A percentile compares a stretch with the other conserved stretches of the same genome.
phyloP scores from a whole-genome alignment of 1,140 invertebrate genomes.

The Meloidogyne hapla region DNA sequence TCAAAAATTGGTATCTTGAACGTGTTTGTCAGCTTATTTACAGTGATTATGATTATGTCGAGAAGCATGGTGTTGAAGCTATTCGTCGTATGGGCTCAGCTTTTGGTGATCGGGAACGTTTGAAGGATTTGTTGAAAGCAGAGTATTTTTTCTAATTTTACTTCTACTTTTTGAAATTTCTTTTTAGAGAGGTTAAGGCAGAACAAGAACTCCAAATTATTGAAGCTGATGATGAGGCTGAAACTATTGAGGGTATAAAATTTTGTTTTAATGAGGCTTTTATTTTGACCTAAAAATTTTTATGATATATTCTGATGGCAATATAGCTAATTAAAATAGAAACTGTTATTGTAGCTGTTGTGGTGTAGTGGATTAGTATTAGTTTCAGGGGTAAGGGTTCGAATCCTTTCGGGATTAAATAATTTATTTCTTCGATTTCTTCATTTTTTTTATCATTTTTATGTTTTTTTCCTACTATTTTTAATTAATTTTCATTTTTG shows the following conservation, averaged over 20 bases:
- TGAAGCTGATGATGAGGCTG: not conserved
- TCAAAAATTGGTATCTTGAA: constrained; percentile 26
- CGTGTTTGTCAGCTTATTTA: constrained; percentile 16
- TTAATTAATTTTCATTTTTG: no score
- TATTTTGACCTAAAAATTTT: no score
- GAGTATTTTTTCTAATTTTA: not conserved
- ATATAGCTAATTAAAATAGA: no score
- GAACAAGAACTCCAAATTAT: constrained; percentile 2
- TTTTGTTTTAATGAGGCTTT: no score
- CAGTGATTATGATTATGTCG: constrained; percentile 22
- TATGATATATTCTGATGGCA: no score
- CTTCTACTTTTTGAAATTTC: not conserved
- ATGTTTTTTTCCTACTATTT: no score
- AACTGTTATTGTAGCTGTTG: no score
- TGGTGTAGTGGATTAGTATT: no score
- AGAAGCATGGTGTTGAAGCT: constrained; percentile 5
- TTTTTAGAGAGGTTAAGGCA: constrained; percentile 10
- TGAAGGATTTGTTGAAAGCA: constrained; percentile 9
- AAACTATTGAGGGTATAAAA: not conserved
- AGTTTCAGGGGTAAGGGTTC: no score
- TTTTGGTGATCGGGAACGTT: not conserved
- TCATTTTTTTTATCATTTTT: no score
- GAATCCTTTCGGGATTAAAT: no score
- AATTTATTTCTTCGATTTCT: no score
- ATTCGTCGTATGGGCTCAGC: constrained; percentile 6